A percentile compares a stretch with the other conserved stretches of the same genome.
Conservation (phyloP, 2,797 vertebrate species). For the Chaenodraco wilsoni region DNA sequence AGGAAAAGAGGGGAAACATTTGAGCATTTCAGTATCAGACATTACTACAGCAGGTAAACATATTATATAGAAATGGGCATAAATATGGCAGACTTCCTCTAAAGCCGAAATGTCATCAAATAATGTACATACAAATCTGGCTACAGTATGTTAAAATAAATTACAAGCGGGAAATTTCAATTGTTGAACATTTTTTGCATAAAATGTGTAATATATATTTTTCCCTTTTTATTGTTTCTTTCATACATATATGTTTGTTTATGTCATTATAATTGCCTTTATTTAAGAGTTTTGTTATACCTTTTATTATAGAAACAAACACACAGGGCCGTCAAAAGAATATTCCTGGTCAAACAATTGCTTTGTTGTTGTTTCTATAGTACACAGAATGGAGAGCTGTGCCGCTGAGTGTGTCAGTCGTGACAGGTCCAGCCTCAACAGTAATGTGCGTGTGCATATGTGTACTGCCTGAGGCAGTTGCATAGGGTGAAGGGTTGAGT, state of each 20-base stretch:
- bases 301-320: constrained; percentile 3
- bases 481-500: constrained; percentile 88
- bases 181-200: accelerated
- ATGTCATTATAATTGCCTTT: too few species aligned
- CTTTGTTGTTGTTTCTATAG: constrained; percentile 12
- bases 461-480: constrained; percentile 73
- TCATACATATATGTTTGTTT: background rate
- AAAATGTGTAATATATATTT: background rate
- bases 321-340: constrained; percentile 6
- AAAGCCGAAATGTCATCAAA: background rate
- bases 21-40: constrained; percentile 76
- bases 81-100: background rate
- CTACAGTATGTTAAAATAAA: constrained; percentile 5
- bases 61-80: background rate
- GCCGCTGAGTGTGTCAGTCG: constrained; percentile 51
- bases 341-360: constrained; percentile 35
- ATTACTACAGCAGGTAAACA: background rate
- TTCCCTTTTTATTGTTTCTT: background rate
- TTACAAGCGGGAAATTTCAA: background rate
- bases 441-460: constrained; percentile 73
- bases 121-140: background rate
- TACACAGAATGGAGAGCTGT: constrained; percentile 19
- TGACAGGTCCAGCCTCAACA: constrained; percentile 69
- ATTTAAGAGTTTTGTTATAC: background rate
- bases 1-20: constrained; percentile 20